Evolutionary conservation across 2,113 vertebrate genomes (phyloP).

Genomic region (Cyphomyrus discorhynchus): DNA sequence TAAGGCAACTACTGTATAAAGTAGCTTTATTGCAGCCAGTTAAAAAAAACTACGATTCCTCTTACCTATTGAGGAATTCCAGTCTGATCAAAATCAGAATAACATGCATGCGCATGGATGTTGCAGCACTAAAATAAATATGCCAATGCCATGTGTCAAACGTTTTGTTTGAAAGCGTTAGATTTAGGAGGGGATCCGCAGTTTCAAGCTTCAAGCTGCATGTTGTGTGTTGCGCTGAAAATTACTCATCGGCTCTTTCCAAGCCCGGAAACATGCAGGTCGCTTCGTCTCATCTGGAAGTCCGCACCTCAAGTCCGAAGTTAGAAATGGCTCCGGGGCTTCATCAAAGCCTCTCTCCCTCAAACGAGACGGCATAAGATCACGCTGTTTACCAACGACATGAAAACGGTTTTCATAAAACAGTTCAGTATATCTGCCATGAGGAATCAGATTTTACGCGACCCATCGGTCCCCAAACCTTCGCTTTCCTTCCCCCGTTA

Average conservation of each 20-base stretch:
- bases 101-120: not conserved
- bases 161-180: not conserved
- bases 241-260: slow-evolving; percentile 18
- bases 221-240: not conserved
- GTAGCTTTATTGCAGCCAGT: not conserved
- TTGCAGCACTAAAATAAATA: not conserved
- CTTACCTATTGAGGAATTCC: not conserved
- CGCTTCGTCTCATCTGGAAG: not conserved
- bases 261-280: slow-evolving; percentile 19
- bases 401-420: not conserved
- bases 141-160: slow-evolving; percentile 12
- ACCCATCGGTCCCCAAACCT: slow-evolving; percentile 6
- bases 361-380: not conserved
- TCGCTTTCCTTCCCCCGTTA: slow-evolving; percentile 5
- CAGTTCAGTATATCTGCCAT: slow-evolving; percentile 14
- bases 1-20: slow-evolving; percentile 1
- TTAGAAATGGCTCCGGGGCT: slow-evolving; percentile 3
- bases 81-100: not conserved
- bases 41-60: not conserved
- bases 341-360: not conserved
- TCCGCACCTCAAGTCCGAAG: slow-evolving; percentile 18
- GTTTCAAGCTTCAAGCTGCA: not conserved
- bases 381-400: not conserved
- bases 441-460: not conserved
- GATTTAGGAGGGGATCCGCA: not conserved